Evolutionary conservation across 1,140 invertebrate genomes (phyloP).

Genomic region (Drosophila asahinai): DNA sequence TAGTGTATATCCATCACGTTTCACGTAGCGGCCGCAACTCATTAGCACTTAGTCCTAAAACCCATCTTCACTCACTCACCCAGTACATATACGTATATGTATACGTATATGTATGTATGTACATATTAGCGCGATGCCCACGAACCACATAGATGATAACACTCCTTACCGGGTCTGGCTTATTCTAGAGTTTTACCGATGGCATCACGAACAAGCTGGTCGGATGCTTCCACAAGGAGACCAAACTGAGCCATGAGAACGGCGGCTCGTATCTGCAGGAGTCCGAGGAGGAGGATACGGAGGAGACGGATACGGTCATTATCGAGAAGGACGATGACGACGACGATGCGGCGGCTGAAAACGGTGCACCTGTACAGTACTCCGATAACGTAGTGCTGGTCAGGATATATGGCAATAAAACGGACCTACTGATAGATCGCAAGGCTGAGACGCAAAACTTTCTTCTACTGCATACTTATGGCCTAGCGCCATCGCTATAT

Average conservation of each 20-base stretch:
- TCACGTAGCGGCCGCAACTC: conserved; percentile 17
- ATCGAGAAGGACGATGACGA: conserved; percentile 36
- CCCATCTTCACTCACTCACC: conserved; percentile 1
- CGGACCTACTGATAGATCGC: conserved; percentile 96
- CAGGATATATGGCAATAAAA: conserved; percentile 97
- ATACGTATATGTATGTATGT: not conserved
- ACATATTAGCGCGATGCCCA: not conserved
- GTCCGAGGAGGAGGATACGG: conserved; percentile 53
- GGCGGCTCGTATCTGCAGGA: conserved; percentile 50
- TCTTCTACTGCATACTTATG: conserved; percentile 89
- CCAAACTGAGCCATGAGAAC: conserved; percentile 57
- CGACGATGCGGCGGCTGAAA: conserved; percentile 47
- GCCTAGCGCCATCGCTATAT: conserved; percentile 94
- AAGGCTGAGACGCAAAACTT: conserved; percentile 92
- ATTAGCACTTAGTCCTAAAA: conserved; percentile 34
- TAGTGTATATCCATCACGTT: conserved; percentile 18
- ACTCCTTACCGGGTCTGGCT: conserved; percentile 3
- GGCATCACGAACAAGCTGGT: conserved; percentile 98
- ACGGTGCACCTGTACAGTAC: conserved; percentile 75
- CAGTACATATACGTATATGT: too few relatives aligned
- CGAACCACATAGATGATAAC: conserved; percentile 2
- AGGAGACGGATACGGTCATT: conserved; percentile 2
- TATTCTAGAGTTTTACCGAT: conserved; percentile 94
- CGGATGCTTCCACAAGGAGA: conserved; percentile 88
- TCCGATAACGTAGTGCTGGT: conserved; percentile 92